These are phyloP conservation scores for Podilymbus podiceps DNA, from an alignment of 2,113 vertebrate genomes.

Conservation along the genomic window DNA sequence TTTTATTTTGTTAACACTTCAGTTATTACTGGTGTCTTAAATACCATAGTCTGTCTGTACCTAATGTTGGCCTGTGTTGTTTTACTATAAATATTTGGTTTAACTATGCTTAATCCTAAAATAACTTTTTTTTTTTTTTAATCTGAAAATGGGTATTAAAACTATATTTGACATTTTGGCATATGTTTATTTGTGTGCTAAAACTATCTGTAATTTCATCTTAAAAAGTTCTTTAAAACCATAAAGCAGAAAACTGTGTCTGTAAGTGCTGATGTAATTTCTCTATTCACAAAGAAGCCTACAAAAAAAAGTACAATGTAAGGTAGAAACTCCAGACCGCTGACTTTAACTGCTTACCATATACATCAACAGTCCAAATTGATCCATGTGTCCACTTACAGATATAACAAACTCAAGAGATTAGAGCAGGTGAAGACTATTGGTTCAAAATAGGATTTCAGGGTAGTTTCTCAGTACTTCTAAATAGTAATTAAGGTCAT, in stretches of 20 bases:
- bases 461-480: background rate
- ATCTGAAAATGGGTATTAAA: background rate
- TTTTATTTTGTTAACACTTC: background rate
- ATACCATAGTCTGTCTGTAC: background rate
- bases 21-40: background rate
- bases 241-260: background rate
- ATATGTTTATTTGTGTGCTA: background rate
- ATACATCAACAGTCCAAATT: background rate
- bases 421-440: background rate
- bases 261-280: background rate
- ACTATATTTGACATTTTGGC: background rate
- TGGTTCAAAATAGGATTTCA: background rate
- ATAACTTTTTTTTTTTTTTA: background rate
- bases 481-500: background rate
- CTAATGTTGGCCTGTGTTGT: background rate
- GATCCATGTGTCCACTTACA: background rate
- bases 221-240: background rate
- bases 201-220: fast-evolving
- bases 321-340: background rate
- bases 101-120: background rate
- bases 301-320: background rate
- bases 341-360: background rate
- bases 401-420: background rate
- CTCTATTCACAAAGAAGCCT: background rate
- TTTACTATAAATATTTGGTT: background rate